A percentile compares a stretch with the other conserved stretches of the same genome.
These are phyloP conservation scores for Pampusana beccarii DNA, from an alignment of 2,113 vertebrate genomes.

Conservation along the genomic window DNA sequence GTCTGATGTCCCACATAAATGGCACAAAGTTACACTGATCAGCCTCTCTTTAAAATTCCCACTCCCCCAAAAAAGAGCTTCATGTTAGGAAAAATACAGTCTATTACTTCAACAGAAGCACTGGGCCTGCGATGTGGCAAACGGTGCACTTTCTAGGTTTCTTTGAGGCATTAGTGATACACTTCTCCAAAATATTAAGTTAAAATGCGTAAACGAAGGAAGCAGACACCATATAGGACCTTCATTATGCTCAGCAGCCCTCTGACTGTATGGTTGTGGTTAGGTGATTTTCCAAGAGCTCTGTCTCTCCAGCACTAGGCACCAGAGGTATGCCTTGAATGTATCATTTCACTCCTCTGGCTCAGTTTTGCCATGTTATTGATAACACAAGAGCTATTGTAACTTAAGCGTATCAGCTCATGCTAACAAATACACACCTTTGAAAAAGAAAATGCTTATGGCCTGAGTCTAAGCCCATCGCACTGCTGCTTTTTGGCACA, in stretches of 20 bases:
- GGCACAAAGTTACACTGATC: background rate
- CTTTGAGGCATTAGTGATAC: background rate
- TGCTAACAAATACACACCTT: background rate
- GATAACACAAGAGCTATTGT: background rate
- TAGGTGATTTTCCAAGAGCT: background rate
- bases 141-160: accelerated
- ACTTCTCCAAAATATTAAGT: background rate
- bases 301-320: background rate
- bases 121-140: background rate
- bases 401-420: background rate
- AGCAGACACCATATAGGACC: background rate
- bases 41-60: background rate
- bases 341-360: background rate
- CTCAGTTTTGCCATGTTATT: background rate
- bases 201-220: background rate
- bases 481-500: background rate
- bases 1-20: background rate
- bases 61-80: accelerated
- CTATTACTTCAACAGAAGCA: accelerated
- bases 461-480: background rate
- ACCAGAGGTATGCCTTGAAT: accelerated
- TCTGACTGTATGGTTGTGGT: background rate
- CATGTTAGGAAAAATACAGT: background rate
- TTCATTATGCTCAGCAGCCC: background rate
- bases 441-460: background rate